Percentiles rank a stretch among this genome's conserved stretches.
phyloP scores from a whole-genome alignment of 2,113 vertebrate species.

The Ceratotherium simum region DNA sequence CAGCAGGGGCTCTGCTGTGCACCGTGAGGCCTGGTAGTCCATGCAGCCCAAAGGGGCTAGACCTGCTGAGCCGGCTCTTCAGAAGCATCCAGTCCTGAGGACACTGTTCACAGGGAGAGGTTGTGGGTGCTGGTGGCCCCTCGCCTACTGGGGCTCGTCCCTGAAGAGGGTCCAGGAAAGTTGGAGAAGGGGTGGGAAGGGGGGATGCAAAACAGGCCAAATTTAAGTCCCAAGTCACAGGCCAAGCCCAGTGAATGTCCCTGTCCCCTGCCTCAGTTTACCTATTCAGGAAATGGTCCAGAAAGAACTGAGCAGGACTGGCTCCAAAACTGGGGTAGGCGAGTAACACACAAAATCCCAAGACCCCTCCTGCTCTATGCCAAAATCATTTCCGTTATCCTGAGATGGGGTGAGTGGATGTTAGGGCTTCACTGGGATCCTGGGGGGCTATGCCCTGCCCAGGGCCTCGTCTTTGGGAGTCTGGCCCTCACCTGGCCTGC shows the following conservation, averaged over 20 bases:
- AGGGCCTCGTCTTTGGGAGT: neutral
- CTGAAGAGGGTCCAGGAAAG: neutral
- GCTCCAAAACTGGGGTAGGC: neutral
- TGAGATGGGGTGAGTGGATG: neutral
- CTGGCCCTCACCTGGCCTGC: neutral
- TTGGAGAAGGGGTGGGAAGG: neutral
- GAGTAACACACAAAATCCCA: neutral
- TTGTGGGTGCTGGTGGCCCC: rapidly evolving
- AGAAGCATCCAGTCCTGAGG: neutral
- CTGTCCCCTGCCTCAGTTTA: constrained; percentile 50
- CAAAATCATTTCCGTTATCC: constrained; percentile 78
- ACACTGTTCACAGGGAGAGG: neutral
- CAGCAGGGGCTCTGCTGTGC: neutral
- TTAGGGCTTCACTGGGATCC: neutral
- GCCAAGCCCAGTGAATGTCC: neutral
- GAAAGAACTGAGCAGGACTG: neutral
- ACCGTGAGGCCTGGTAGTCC: neutral
- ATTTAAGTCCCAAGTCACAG: neutral
- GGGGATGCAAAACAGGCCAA: neutral
- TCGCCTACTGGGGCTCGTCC: neutral
- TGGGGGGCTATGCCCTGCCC: neutral
- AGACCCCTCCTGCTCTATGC: constrained; percentile 52
- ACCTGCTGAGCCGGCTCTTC: neutral
- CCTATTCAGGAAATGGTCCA: neutral
- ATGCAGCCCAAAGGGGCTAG: neutral